Percentiles rank a stretch among this genome's conserved stretches.
Conservation (phyloP, 2,113 vertebrate species). For the Burhinus bistriatus region DNA sequence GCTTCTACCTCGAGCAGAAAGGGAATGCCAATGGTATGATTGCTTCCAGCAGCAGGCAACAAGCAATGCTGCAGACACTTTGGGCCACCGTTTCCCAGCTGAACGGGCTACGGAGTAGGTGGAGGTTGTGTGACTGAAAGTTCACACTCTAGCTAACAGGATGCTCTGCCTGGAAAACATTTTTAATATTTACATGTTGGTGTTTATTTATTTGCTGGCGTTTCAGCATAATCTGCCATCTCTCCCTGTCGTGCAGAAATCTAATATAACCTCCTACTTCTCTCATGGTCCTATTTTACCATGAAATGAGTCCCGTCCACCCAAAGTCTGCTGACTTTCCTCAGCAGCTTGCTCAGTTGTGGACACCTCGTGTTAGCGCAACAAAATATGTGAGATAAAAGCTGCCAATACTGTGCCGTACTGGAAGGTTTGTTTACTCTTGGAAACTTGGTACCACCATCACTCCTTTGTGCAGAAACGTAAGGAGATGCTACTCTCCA, state of each 20-base stretch:
- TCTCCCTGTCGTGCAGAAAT: background rate
- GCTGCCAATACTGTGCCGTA: background rate
- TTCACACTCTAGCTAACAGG: background rate
- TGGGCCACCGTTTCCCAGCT: background rate
- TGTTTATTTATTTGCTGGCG: background rate
- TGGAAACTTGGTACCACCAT: background rate
- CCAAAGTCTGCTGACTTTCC: background rate
- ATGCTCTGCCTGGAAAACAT: background rate
- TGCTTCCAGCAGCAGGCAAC: background rate
- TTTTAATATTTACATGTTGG: background rate
- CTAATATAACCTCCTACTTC: background rate
- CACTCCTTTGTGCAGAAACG: background rate
- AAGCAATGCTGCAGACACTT: background rate
- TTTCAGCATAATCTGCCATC: background rate
- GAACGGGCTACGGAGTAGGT: background rate
- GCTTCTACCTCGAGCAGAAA: background rate
- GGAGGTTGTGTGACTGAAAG: background rate
- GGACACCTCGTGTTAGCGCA: background rate
- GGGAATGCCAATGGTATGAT: background rate
- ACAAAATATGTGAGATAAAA: background rate
- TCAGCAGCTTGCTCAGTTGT: background rate
- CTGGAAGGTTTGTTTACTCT: background rate
- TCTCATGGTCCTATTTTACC: background rate
- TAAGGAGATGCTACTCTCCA: background rate
- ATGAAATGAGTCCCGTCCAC: background rate